Conservation (phyloP, 2,888 invertebrate genomes). For the Mimumesa dahlbomi region DNA sequence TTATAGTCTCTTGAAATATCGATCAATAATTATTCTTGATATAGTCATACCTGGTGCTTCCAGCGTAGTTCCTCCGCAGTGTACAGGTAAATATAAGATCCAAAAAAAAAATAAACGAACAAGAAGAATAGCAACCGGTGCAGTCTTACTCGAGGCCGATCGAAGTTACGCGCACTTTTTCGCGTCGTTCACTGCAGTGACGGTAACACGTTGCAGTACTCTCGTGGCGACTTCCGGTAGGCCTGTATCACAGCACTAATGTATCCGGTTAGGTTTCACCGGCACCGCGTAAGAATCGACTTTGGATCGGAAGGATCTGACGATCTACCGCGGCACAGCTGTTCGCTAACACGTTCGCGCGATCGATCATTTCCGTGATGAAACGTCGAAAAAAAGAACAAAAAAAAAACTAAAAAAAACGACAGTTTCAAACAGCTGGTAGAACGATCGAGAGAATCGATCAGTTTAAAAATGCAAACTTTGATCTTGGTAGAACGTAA, state of each 20-base stretch:
- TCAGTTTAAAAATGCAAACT: background rate
- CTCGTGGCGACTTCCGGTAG: constrained; percentile 10
- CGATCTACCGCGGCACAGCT: constrained; percentile 8
- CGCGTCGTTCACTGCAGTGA: constrained; percentile 60
- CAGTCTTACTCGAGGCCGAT: constrained; percentile 8
- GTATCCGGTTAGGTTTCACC: background rate
- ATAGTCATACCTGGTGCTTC: background rate
- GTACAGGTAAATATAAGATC: constrained; percentile 30
- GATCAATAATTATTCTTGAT: background rate
- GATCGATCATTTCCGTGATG: too few relatives aligned
- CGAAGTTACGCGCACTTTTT: constrained; percentile 60
- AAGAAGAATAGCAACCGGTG: background rate
- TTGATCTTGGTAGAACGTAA: background rate
- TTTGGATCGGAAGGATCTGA: constrained; percentile 14
- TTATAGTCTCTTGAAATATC: too few relatives aligned
- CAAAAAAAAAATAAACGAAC: background rate
- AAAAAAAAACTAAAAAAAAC: too few relatives aligned
- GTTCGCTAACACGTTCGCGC: constrained; percentile 26
- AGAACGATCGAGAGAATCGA: too few relatives aligned
- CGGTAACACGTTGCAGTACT: constrained; percentile 46
- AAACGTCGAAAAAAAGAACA: too few relatives aligned
- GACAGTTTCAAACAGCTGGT: too few relatives aligned
- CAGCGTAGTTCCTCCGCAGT: background rate
- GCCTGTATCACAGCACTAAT: constrained; percentile 31
- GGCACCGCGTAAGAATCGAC: background rate